Base-by-base conservation (phyloP, 2,113 vertebrate genomes). In the Lipotes vexillifer region DNA sequence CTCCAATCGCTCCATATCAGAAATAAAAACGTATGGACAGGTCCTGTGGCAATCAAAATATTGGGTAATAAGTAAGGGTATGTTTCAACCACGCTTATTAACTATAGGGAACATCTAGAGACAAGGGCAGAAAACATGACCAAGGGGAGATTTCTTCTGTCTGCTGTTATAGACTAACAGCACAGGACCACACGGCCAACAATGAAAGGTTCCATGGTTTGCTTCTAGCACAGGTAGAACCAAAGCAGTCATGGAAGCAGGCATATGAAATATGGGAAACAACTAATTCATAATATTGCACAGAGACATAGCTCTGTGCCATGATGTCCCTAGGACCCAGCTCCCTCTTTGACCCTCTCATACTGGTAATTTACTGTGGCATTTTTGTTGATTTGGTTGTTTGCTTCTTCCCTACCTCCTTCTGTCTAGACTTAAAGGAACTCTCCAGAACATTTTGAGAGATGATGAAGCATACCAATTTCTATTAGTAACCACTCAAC, bases 401-500 rank as follows among this genome's bases (percentile, higher is more conserved):
- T 97, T 96, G 20, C 11, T 89, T 92, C 82, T 92, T 41, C 33
- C 72, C 72, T 81, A 52, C 15, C 59, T 88, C 38, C 68, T 93
- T 96, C 89, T 90, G 59, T 78, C 71, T 96, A 90, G n/a, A 96
- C 52, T 97, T 81, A 59, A 86, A 93, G 33, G 57, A 83, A 69
- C 96, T 82, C 63, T 72, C 31, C 36, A 49, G 89, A 95, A 96
- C 92, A 97, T 97, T 91, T 97, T 89, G 61, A 44, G 38, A 95
- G 83, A 96, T 80, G 72, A 96, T 65, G 72, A 97, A 96, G 13
- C 83, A 72, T 41, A 86, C 49, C 93, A 75, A 87, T 74, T 95
- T 97, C 46, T 94, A 66, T 88, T 44, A 94, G 74, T 96, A 96
- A 97, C 96, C 95, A 97, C 96, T 98, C 97, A 97, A 94, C 97